Base-by-base conservation (phyloP, 2,888 invertebrate species). In the Netelia inedita region DNA sequence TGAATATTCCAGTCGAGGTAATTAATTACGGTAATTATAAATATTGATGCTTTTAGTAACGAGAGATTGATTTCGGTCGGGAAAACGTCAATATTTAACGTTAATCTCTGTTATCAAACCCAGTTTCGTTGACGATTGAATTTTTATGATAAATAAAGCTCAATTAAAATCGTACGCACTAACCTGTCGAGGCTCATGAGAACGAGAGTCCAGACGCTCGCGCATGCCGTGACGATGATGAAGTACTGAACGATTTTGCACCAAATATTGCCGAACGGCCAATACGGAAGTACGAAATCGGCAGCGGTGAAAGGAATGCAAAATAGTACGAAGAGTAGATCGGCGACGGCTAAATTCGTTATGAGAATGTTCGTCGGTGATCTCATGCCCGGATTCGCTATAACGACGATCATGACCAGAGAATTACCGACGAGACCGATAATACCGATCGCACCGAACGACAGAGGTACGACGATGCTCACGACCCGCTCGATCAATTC, bases 251-350 rank as follows among this genome's bases (percentile, higher is more conserved):
- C 97, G 23, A 97, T 96, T 94, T 97, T 97, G 94, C 98, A 98
- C 97, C 98, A 98, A 92, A 96, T 94, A 91, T 96, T 96, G 10
- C 98, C 98, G 91, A 98, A 98, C 0, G 98, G 98, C 98, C 98
- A 99, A 91, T 96, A 95, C 6, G 97, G 96, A 91, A 98, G 94
- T 0, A 98, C 97, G 93, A 98, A 98, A 91, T 98, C 98, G 16
- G 97, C 96, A 0, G 98, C 98, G 0, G 98, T 98, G 94, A 98
- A 98, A 0, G 98, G 98, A 19, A 98, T 98, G 94, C 98, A 98
- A 94, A 98, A 98, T 74, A 98, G 96, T 59, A 98, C 98, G 94
- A 99, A 98, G 41, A 98, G 95, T 41, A 99, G 94, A 93, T 98
- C 98, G 53, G 98, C 98, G 35, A 98, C 95, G 2, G 98, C 98